Base-by-base conservation (phyloP, 2,797 vertebrate species). In the Labeo calbasu region DNA sequence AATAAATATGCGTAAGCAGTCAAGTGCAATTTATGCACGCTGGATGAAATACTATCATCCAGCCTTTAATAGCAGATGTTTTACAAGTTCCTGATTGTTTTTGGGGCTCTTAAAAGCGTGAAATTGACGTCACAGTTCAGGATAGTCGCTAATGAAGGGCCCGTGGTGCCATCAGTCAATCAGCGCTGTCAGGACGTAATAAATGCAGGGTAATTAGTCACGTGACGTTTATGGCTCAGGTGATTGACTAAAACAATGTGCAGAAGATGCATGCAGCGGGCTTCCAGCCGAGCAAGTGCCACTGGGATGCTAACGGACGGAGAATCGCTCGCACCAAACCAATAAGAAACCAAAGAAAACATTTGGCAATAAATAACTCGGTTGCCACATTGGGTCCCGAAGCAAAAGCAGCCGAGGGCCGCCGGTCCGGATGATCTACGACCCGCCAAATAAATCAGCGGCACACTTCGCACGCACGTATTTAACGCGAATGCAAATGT, bases 391-490 rank as follows among this genome's bases (percentile, higher is more conserved):
- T 9, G 72, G 55, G 17, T 68, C 15, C 50, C 9, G 32, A 83
- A 43, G 32, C 32, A 21, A 75, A 75, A 75, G 19, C 21, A 25
- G 10, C 1, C 15, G 25, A 51, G 48, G 48, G 11, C 25, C 19
- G 19, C 61, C 9, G 25, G 48, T 66, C 23, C 19, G 57, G 59
- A 75, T 65, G 81, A 66, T 75, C 59, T 25, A 66, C 32, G 23
- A 83, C 72, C 82, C 55, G 81, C 59, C 63, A 53, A 55, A 76
- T 77, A 68, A 73, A 76, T 75, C 71, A 66, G 59, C 36, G 61
- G 71, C 59, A 43, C 81, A 77, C 63, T 77, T 77, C 17, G 3
- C 63, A 77, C 32, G 81, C 72, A 77, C 48, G 43, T 76, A 75
- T 76, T 69, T 69, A 57, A 83, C 15, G 50, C 32, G 53, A 77